Base-by-base conservation (phyloP, 2,797 vertebrate species). In the Trematomus bernacchii region DNA sequence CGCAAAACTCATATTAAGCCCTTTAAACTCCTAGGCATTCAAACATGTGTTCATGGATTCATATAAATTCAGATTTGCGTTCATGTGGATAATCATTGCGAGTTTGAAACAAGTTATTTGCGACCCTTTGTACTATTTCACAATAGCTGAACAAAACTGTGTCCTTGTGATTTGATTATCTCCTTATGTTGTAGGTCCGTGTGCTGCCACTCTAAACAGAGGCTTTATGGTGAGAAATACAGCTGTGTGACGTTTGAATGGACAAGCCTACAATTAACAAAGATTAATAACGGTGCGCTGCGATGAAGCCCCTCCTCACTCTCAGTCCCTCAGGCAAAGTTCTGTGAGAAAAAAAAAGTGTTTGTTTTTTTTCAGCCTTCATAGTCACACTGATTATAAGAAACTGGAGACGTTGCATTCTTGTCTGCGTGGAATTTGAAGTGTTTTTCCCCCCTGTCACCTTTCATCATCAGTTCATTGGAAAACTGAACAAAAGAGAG, bases 351-450 rank as follows among this genome's bases (percentile, higher is more conserved):
- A 76, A 88, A 84, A 54, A 91, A 80, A 76, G 79, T 90, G 87
- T 93, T 91, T 94, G 93, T 94, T 94, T 91, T 92, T 93, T 93
- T 94, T 93, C 71, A 37, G 66, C 66, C 86, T 76, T 82, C 85
- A 83, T 86, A 73, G 85, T 90, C 77, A 83, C 77, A 86, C 90
- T 94, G 90, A 94, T 94, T 93, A 91, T 91, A 73, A 92, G 91
- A 87, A 95, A 94, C 86, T 77, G 68, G 85, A 92, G 89, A 85
- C 80, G 77, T 85, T 69, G 84, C 78, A 75, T 43, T 90, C 83
- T 84, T 82, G 67, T 75, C 73, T 48, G 59, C 50, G 6, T 84
- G 82, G 77, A 91, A 90, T 94, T 82, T 84, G 23, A 63, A 66
- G 48, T 68, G 57, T 62, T 54, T 52, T 14, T 7, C 4, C 9